phyloP scores from a whole-genome alignment of 2,797 vertebrate species.

The Labroides dimidiatus region DNA sequence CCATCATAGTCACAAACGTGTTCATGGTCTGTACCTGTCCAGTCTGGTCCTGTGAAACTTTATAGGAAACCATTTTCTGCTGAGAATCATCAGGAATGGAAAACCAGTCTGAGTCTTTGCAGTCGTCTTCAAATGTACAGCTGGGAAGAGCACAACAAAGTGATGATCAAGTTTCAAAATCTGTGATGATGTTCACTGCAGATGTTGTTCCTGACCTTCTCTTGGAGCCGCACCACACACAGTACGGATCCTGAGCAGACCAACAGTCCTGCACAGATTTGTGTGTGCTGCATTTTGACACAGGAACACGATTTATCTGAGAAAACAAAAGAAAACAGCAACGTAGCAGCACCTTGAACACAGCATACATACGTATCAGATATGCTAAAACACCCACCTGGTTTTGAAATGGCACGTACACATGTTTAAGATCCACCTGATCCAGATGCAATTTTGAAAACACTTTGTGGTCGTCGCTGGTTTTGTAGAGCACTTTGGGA shows the following conservation, averaged over 20 bases:
- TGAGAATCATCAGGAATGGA: slow-evolving; percentile 66
- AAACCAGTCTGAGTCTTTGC: slow-evolving; percentile 68
- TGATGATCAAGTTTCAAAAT: neutral
- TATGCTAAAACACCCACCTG: slow-evolving; percentile 60
- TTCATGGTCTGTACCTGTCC: slow-evolving; percentile 49
- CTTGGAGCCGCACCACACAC: slow-evolving; percentile 75
- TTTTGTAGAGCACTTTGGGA: slow-evolving; percentile 71
- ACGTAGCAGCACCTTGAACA: neutral
- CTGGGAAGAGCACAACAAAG: slow-evolving; percentile 36
- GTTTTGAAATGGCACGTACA: slow-evolving; percentile 71
- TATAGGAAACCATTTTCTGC: slow-evolving; percentile 65
- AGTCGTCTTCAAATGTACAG: slow-evolving; percentile 72
- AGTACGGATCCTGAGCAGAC: slow-evolving; percentile 76
- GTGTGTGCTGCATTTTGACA: slow-evolving; percentile 64
- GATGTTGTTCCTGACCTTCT: slow-evolving; percentile 51
- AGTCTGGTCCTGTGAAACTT: neutral
- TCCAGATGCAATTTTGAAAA: slow-evolving; percentile 74
- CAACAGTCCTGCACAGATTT: slow-evolving; percentile 57
- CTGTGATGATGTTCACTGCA: neutral
- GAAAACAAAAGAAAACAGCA: slow-evolving; percentile 24
- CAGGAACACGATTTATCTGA: slow-evolving; percentile 68
- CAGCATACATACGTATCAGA: neutral
- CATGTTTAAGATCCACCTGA: slow-evolving; percentile 61
- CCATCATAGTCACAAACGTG: fast-evolving
- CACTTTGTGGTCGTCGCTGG: slow-evolving; percentile 59